Evolutionary conservation across 2,888 invertebrate genomes (phyloP).

Genomic region (Perdita meconis): DNA sequence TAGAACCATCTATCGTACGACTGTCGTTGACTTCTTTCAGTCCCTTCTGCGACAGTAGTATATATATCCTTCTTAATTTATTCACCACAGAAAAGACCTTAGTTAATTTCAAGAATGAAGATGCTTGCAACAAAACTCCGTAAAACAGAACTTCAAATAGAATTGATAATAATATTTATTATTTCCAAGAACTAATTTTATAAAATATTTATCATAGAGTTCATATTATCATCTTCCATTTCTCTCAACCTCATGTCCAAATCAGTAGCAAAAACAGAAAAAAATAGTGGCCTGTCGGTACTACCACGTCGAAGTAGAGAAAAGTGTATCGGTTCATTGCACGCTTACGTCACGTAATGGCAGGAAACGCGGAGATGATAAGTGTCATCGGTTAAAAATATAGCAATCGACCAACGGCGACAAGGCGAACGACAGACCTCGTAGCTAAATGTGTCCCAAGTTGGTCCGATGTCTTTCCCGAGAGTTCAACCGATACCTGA

Average conservation of each 20-base stretch:
- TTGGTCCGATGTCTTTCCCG: conserved; percentile 46
- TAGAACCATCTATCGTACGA: conserved; percentile 29
- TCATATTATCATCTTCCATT: too few species aligned
- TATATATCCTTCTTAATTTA: not conserved
- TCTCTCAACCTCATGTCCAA: too few species aligned
- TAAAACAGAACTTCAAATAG: not conserved
- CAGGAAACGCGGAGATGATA: conserved; percentile 20
- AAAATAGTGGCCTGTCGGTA: not conserved
- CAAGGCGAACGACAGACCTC: conserved; percentile 43
- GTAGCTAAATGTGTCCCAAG: conserved; percentile 37
- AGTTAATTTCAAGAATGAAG: not conserved
- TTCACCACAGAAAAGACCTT: not conserved
- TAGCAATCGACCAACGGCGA: conserved; percentile 51
- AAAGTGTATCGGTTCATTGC: conserved; percentile 42
- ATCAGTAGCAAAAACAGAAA: too few species aligned
- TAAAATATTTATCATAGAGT: not conserved
- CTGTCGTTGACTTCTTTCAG: conserved; percentile 32
- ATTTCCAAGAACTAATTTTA: not conserved
- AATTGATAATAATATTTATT: not conserved
- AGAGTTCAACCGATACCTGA: conserved; percentile 35
- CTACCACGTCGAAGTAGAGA: not conserved
- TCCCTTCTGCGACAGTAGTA: not conserved
- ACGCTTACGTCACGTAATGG: conserved; percentile 32
- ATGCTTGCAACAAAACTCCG: not conserved
- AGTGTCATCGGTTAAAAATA: conserved; percentile 65